A percentile compares a stretch with the other conserved stretches of the same genome.
Evolutionary conservation across 2,888 invertebrate species (phyloP).

Genomic region (Cephus runcator): DNA sequence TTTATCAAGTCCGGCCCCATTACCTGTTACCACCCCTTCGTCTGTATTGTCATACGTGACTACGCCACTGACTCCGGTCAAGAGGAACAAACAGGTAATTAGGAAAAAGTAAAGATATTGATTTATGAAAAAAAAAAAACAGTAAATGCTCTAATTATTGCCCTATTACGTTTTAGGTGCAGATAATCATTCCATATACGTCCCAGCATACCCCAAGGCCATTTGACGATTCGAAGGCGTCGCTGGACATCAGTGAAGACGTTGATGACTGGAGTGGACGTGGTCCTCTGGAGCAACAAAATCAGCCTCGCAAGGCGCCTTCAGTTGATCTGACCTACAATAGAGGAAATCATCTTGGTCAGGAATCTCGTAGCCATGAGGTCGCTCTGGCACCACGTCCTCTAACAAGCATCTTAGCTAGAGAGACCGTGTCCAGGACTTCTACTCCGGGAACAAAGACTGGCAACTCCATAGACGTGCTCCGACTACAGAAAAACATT

Average conservation of each 20-base stretch:
- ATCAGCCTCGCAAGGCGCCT: conserved; percentile 68
- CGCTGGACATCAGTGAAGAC: conserved; percentile 30
- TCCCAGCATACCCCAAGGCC: conserved; percentile 71
- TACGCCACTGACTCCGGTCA: conserved; percentile 22
- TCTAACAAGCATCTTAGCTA: not conserved
- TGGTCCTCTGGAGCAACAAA: conserved; percentile 59
- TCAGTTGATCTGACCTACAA: conserved; percentile 52
- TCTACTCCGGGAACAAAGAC: conserved; percentile 31
- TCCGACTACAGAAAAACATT: conserved; percentile 82
- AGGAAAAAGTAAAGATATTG: not conserved
- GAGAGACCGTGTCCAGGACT: not conserved
- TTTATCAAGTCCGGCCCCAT: not conserved
- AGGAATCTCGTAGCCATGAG: conserved; percentile 34
- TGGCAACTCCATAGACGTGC: conserved; percentile 75
- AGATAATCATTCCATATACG: conserved; percentile 85
- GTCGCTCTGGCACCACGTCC: conserved; percentile 30
- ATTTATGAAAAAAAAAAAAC: not conserved
- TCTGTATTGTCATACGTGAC: not conserved
- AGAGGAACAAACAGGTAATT: conserved; percentile 49
- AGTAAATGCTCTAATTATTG: conserved; percentile 22
- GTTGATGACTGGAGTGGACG: conserved; percentile 46
- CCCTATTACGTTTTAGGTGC: conserved; percentile 68
- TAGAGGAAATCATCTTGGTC: conserved; percentile 39
- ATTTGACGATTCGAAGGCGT: conserved; percentile 57
- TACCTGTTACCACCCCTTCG: not conserved